Evolutionary conservation across 2,888 invertebrate genomes (phyloP).

Genomic region (Pyrrhia umbra): DNA sequence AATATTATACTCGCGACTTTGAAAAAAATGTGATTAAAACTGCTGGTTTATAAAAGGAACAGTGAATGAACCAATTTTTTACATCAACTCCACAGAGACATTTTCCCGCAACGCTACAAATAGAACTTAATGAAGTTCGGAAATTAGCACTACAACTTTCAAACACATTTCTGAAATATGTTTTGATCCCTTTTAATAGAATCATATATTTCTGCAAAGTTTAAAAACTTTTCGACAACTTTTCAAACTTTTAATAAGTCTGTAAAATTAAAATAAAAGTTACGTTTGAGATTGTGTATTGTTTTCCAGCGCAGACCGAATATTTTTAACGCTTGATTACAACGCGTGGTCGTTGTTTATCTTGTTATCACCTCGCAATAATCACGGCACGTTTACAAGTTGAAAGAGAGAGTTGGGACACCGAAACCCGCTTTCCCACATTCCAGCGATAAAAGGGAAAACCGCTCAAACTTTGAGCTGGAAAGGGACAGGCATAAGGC

Average conservation of each 20-base stretch:
- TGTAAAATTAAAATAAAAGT: neutral
- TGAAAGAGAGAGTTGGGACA: constrained; percentile 89
- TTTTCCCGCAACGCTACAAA: constrained; percentile 30
- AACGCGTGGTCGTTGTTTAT: constrained; percentile 41
- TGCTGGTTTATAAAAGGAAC: constrained; percentile 19
- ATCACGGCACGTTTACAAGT: constrained; percentile 81
- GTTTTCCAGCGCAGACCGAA: no score
- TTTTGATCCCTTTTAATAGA: neutral
- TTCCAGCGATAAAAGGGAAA: constrained; percentile 89
- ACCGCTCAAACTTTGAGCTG: constrained; percentile 75
- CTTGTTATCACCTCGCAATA: constrained; percentile 66
- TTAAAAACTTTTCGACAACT: constrained; percentile 21
- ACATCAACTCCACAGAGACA: constrained; percentile 24
- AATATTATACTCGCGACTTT: constrained; percentile 5
- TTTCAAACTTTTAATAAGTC: neutral
- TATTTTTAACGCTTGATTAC: neutral
- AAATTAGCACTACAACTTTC: constrained; percentile 7
- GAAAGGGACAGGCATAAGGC: constrained; percentile 74
- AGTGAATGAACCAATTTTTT: constrained; percentile 29
- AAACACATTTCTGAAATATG: neutral
- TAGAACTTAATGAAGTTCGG: constrained; percentile 24
- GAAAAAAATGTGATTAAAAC: constrained; percentile 36
- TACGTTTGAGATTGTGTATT: neutral
- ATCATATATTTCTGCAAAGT: neutral
- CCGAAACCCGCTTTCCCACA: constrained; percentile 88